Conservation (phyloP, 2,888 invertebrate genomes). For the Clitarchus hookeri region DNA sequence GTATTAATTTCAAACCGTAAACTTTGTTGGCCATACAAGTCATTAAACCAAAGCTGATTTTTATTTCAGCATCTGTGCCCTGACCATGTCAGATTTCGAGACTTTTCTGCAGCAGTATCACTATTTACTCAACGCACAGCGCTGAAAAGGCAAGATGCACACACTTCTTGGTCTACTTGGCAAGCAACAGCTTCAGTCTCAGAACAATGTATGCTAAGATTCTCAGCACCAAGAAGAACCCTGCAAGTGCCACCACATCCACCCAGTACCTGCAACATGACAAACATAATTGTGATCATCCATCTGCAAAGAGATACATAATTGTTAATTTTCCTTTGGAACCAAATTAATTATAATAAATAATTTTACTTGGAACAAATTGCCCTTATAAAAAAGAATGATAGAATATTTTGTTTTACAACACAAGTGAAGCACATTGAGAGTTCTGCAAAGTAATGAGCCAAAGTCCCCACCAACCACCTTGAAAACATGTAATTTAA, state of each 20-base stretch:
- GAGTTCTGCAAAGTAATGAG: too few species aligned
- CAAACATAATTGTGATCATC: neutral
- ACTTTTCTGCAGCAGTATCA: neutral
- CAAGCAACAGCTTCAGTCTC: slow-evolving; percentile 69
- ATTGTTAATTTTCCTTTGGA: too few species aligned
- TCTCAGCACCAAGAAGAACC: slow-evolving; percentile 78
- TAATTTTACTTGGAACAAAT: too few species aligned
- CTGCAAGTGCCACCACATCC: slow-evolving; percentile 80
- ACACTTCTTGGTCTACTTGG: neutral
- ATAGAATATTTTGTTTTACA: too few species aligned
- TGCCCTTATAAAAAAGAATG: too few species aligned
- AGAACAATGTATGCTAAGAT: slow-evolving; percentile 81
- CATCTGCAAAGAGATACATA: too few species aligned
- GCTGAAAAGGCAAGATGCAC: neutral
- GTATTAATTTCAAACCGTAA: neutral
- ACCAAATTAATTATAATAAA: too few species aligned
- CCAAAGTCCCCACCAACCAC: too few species aligned
- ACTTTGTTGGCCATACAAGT: neutral
- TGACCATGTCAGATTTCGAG: neutral
- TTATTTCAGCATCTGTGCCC: neutral
- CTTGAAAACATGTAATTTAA: too few species aligned
- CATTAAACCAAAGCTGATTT: neutral
- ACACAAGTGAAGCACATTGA: too few species aligned
- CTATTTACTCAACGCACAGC: neutral
- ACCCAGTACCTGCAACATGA: slow-evolving; percentile 61